Conservation (phyloP, 2,113 vertebrate genomes). For the Corapipo altera region DNA sequence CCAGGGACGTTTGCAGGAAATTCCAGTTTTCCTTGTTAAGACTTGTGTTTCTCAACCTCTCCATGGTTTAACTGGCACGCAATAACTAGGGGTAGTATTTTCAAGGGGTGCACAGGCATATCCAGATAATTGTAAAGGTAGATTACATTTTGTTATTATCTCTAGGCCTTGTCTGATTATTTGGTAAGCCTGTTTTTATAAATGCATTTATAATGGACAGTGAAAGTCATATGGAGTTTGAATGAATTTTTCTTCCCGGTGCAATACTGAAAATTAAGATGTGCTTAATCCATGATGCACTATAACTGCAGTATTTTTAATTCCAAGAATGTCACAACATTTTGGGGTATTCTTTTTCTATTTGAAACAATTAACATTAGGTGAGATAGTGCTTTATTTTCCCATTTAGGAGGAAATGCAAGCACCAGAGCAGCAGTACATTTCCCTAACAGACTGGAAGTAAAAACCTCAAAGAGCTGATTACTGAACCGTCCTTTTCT, state of each 20-base stretch:
- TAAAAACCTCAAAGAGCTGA: neutral
- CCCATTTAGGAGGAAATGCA: neutral
- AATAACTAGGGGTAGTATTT: neutral
- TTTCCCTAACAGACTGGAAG: neutral
- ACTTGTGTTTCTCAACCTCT: neutral
- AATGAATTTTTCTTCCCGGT: neutral
- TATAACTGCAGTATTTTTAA: neutral
- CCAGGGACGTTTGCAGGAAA: neutral
- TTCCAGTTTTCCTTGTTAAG: neutral
- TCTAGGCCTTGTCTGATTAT: neutral
- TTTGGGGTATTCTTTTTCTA: neutral
- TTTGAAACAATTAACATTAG: neutral
- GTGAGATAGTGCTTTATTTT: neutral
- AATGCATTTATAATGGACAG: neutral
- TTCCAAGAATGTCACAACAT: neutral
- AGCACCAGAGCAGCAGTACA: no score
- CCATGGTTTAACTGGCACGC: neutral
- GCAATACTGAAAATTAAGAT: neutral
- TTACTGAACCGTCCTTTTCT: neutral
- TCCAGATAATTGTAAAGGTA: neutral
- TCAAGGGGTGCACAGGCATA: neutral
- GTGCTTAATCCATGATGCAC: neutral
- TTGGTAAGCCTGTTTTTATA: neutral
- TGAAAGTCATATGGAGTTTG: neutral
- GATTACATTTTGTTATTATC: neutral